phyloP scores from a whole-genome alignment of 2,797 vertebrate species.

The Gorsachius magnificus region DNA sequence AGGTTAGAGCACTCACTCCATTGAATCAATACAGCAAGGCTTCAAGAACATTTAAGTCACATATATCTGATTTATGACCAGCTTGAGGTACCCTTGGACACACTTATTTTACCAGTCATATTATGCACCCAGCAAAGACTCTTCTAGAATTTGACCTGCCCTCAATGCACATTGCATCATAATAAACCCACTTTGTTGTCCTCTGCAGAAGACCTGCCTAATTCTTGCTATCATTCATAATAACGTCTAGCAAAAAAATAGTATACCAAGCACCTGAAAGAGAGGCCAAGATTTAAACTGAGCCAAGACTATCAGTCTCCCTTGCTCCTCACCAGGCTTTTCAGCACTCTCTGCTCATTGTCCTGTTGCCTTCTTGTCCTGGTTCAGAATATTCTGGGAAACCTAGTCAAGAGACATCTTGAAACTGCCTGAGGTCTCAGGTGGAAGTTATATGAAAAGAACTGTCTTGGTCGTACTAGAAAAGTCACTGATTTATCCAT shows the following conservation, averaged over 20 bases:
- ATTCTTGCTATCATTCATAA: background rate
- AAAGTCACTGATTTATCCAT: background rate
- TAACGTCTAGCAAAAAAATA: background rate
- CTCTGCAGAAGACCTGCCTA: background rate
- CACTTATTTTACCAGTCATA: background rate
- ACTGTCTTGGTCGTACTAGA: background rate
- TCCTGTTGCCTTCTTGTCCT: background rate
- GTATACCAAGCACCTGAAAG: background rate
- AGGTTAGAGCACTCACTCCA: background rate
- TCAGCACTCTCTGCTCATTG: background rate
- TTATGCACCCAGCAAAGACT: background rate
- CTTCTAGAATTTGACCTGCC: background rate
- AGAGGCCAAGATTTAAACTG: background rate
- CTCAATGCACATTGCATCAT: background rate
- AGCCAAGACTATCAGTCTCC: background rate
- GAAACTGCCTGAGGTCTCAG: background rate
- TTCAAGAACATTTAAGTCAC: background rate
- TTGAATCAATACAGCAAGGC: constrained; percentile 13
- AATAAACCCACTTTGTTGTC: background rate
- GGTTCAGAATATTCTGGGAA: background rate
- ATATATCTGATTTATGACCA: constrained; percentile 31
- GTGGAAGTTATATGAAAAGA: background rate
- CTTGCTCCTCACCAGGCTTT: background rate
- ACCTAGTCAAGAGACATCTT: background rate
- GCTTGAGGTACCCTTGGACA: background rate